A percentile compares a stretch with the other conserved stretches of the same genome.
phyloP scores from a whole-genome alignment of 1,140 invertebrate genomes.

The Calliopsis andreniformis region DNA sequence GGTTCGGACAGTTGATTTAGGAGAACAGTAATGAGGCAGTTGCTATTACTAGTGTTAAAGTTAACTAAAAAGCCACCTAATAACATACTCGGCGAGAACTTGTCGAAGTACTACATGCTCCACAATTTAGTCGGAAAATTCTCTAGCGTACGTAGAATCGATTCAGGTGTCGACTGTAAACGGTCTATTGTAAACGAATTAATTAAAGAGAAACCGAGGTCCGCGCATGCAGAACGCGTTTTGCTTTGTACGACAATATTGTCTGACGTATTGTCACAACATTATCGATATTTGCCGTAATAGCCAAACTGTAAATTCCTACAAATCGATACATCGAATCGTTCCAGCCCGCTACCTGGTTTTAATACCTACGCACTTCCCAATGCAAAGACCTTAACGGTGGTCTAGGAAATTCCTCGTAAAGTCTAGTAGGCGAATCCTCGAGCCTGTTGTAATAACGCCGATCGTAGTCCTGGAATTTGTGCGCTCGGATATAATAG shows the following conservation, averaged over 20 bases:
- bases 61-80: no score
- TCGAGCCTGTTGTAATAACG: constrained; percentile 74
- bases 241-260: neutral
- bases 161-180: no score
- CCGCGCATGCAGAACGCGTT: neutral
- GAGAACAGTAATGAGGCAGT: no score
- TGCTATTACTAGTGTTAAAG: no score
- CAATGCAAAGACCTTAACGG: constrained; percentile 83
- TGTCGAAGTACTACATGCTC: no score
- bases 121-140: no score
- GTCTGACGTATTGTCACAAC: neutral
- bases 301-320: no score
- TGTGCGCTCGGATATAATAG: constrained; percentile 84
- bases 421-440: constrained; percentile 71
- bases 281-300: neutral
- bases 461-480: constrained; percentile 85
- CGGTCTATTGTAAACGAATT: neutral
- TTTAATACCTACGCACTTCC: constrained; percentile 82
- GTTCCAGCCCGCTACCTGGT: neutral
- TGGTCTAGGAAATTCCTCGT: constrained; percentile 81
- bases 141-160: no score
- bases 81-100: no score
- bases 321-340: no score
- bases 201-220: neutral
- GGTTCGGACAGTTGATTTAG: no score